phyloP scores from a whole-genome alignment of 2,113 vertebrate species.

The Ondatra zibethicus region DNA sequence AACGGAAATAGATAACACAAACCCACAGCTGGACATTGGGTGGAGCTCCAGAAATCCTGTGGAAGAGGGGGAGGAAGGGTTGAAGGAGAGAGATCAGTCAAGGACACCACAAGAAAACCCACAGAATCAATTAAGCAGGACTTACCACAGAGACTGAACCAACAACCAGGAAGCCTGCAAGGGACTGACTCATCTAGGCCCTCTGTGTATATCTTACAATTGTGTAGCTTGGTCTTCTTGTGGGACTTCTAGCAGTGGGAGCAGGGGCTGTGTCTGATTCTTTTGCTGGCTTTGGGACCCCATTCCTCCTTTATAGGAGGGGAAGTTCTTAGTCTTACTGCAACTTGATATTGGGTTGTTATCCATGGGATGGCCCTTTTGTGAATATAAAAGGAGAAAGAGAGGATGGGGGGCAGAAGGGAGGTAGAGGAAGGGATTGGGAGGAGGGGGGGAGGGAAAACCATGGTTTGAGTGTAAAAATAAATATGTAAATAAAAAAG shows the following conservation, averaged over 20 bases:
- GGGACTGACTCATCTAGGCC: neutral
- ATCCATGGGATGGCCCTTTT: neutral
- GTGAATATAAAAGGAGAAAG: neutral
- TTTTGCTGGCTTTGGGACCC: neutral
- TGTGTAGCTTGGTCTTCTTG: neutral
- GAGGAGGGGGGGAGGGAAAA: neutral
- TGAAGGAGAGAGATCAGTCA: neutral
- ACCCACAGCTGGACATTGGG: neutral
- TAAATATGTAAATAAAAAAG: neutral
- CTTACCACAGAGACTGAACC: neutral
- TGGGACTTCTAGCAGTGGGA: neutral
- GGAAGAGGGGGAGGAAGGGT: neutral
- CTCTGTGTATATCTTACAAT: neutral
- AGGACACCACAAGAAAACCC: neutral
- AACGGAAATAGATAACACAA: neutral
- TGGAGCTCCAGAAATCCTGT: neutral
- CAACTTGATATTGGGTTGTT: neutral
- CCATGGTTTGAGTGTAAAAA: neutral
- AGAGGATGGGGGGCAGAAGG: neutral
- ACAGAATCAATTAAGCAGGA: neutral
- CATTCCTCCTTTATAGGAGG: neutral
- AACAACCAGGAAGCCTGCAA: neutral
- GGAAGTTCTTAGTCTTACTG: too few species aligned
- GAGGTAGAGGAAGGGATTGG: neutral
- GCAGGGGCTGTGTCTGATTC: neutral